Conservation (phyloP, 1,140 invertebrate genomes). For the Zaprionus lachaisei region DNA sequence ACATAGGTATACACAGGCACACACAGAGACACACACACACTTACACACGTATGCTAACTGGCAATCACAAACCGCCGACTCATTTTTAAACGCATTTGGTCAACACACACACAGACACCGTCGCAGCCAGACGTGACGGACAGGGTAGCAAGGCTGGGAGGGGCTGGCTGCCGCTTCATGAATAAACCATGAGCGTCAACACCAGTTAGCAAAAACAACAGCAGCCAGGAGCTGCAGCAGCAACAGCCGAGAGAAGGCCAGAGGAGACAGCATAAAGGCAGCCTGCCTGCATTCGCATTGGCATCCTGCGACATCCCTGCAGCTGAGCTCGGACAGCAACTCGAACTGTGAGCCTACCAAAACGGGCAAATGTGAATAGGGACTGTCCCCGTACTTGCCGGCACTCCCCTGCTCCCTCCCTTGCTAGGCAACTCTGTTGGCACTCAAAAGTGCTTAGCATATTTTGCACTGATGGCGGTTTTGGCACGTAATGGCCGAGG, state of each 20-base stretch:
- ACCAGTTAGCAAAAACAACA: slow-evolving; percentile 64
- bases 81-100: slow-evolving; percentile 62
- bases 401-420: too few species aligned
- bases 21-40: too few species aligned
- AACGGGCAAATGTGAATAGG: background rate
- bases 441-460: slow-evolving; percentile 67
- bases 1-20: background rate
- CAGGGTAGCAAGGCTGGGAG: background rate
- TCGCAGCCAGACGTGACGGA: slow-evolving; percentile 8
- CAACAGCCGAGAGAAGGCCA: background rate
- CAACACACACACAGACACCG: slow-evolving; percentile 37
- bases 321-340: background rate
- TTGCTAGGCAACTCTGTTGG: background rate
- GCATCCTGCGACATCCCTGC: slow-evolving; percentile 19
- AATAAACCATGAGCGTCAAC: slow-evolving; percentile 66
- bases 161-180: slow-evolving; percentile 45
- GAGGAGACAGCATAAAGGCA: slow-evolving; percentile 9
- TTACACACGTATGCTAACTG: slow-evolving; percentile 41
- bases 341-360: slow-evolving; percentile 17
- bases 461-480: slow-evolving; percentile 60
- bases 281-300: slow-evolving; percentile 20
- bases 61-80: slow-evolving; percentile 63
- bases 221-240: slow-evolving; percentile 16
- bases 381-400: background rate
- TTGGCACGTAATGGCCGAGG: slow-evolving; percentile 49